phyloP scores from a whole-genome alignment of 2,797 vertebrate genomes.

The Eurystomus glaucurus region DNA sequence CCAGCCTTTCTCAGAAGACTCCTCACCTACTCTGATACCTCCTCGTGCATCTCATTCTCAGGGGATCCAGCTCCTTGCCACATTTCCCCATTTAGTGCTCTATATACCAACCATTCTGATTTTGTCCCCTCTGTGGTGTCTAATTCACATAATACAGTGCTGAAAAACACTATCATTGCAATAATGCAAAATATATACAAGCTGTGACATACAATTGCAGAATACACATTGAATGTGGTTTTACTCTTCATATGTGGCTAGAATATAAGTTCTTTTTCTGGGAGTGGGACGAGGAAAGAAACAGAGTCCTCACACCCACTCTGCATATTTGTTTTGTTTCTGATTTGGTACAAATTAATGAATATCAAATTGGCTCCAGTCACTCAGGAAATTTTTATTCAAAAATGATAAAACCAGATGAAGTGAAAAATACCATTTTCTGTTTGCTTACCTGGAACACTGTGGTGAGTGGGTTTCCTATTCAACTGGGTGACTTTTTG shows the following conservation, averaged over 20 bases:
- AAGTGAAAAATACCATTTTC: not conserved
- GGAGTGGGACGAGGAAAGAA: not conserved
- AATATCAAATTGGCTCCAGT: not conserved
- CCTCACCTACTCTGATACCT: not conserved
- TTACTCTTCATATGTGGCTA: not conserved
- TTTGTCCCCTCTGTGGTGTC: not conserved
- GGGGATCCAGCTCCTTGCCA: not conserved
- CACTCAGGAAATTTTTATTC: not conserved
- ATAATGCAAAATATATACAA: not conserved
- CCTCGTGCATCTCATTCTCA: not conserved
- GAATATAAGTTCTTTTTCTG: not conserved
- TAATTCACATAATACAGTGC: not conserved
- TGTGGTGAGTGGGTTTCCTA: slow-evolving; percentile 39
- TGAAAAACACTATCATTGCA: not conserved
- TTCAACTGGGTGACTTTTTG: slow-evolving; percentile 44
- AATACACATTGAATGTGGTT: not conserved
- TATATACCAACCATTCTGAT: not conserved
- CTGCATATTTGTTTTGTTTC: not conserved
- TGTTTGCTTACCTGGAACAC: slow-evolving; percentile 81
- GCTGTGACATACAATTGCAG: not conserved
- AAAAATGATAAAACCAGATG: not conserved
- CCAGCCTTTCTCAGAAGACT: not conserved
- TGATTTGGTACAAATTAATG: slow-evolving; percentile 4
- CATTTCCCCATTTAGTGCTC: not conserved
- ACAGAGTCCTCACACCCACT: not conserved